Percentiles rank a stretch among this genome's conserved stretches.
Evolutionary conservation across 1,140 invertebrate species (phyloP).

Genomic region (Formica selysi): DNA sequence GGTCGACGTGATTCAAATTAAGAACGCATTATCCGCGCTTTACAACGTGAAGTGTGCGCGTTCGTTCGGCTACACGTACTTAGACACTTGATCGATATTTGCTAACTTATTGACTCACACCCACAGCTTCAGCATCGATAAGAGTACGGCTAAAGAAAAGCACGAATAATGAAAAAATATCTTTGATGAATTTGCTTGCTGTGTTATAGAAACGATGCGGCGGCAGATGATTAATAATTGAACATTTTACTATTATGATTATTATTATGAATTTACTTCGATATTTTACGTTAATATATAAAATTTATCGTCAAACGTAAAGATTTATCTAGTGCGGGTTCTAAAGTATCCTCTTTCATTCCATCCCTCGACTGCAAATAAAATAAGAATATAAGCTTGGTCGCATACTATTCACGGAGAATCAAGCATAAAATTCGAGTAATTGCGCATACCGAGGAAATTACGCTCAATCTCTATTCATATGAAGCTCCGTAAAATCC

Average conservation of each 20-base stretch:
- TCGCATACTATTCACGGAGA: slow-evolving; percentile 13
- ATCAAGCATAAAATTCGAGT: slow-evolving; percentile 53
- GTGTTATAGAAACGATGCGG: neutral
- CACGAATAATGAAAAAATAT: slow-evolving; percentile 47
- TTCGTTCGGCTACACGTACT: slow-evolving; percentile 31
- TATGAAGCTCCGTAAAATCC: slow-evolving; percentile 39
- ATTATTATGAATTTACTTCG: neutral
- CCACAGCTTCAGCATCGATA: slow-evolving; percentile 19
- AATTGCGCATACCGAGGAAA: slow-evolving; percentile 48
- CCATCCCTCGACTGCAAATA: neutral
- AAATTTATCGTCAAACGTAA: slow-evolving; percentile 3
- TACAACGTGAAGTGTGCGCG: slow-evolving; percentile 40
- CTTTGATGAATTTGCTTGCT: slow-evolving; percentile 49
- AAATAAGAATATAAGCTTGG: slow-evolving; percentile 38
- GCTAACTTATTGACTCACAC: slow-evolving; percentile 50
- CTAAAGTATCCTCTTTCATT: neutral
- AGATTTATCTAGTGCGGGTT: neutral
- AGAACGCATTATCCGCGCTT: slow-evolving; percentile 59
- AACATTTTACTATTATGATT: slow-evolving; percentile 14
- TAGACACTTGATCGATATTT: slow-evolving; percentile 59
- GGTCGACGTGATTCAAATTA: slow-evolving; percentile 63
- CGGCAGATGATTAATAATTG: slow-evolving; percentile 35
- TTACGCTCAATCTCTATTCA: slow-evolving; percentile 48
- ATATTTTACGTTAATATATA: too few relatives aligned
- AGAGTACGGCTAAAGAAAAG: slow-evolving; percentile 29